phyloP scores from a whole-genome alignment of 2,797 vertebrate genomes.

The Eulemur albifrons region DNA sequence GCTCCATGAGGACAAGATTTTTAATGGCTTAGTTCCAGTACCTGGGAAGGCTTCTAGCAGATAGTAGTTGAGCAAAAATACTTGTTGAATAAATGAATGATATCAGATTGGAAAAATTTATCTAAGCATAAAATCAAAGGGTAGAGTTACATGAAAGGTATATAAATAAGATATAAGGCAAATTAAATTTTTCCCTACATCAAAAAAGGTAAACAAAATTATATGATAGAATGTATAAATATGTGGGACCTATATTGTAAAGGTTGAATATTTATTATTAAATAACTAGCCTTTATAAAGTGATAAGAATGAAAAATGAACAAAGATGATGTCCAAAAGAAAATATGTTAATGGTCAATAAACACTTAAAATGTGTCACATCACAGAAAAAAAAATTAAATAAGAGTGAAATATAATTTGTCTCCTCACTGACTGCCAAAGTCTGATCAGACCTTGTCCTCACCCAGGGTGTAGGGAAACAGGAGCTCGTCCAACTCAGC shows the following conservation, averaged over 20 bases:
- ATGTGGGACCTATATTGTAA: neutral
- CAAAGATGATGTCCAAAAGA: neutral
- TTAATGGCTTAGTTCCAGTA: neutral
- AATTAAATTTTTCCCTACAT: neutral
- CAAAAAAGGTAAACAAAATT: neutral
- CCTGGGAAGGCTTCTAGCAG: neutral
- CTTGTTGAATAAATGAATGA: neutral
- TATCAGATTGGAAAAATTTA: neutral
- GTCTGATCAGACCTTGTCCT: neutral
- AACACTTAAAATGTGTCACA: neutral
- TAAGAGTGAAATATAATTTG: neutral
- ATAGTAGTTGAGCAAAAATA: neutral
- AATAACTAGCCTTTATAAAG: slow-evolving; percentile 24
- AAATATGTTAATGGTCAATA: neutral
- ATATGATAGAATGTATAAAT: neutral
- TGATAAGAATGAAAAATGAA: neutral
- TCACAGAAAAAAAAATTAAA: neutral
- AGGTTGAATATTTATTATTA: neutral
- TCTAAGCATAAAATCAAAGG: neutral
- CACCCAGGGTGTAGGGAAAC: neutral
- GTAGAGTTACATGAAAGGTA: neutral
- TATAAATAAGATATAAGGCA: neutral
- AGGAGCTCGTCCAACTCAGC: neutral
- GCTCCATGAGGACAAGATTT: neutral
- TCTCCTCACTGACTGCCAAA: neutral